phyloP scores from a whole-genome alignment of 2,888 invertebrate species.

The Pyrgus malvae region DNA sequence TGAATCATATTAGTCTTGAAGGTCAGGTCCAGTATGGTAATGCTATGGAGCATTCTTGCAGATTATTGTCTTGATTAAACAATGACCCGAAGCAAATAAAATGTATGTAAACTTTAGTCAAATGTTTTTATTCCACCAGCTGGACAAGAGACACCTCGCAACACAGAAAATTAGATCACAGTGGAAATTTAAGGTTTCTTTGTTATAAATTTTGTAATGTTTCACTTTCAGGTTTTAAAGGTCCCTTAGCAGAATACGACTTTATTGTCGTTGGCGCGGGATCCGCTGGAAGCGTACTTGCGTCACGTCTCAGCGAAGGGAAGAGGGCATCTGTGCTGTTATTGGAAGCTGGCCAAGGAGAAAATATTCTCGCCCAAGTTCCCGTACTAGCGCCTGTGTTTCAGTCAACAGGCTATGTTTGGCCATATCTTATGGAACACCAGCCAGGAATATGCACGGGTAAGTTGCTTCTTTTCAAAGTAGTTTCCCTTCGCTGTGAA shows the following conservation, averaged over 20 bases:
- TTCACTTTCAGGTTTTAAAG: slow-evolving; percentile 55
- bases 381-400: slow-evolving; percentile 69
- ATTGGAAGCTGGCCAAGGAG: slow-evolving; percentile 74
- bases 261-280: slow-evolving; percentile 81
- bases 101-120: too few species aligned
- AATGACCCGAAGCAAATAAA: too few species aligned
- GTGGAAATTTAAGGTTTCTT: background rate
- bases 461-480: slow-evolving; percentile 31
- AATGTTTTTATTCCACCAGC: too few species aligned
- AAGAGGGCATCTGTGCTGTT: slow-evolving; percentile 68
- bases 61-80: too few species aligned
- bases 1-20: too few species aligned
- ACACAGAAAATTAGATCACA: too few species aligned
- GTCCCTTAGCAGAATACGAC: slow-evolving; percentile 64
- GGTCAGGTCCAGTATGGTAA: too few species aligned
- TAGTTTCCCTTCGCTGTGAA: too few species aligned
- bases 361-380: slow-evolving; percentile 64
- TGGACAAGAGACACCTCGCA: too few species aligned
- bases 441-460: slow-evolving; percentile 78
- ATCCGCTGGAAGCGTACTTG: slow-evolving; percentile 78
- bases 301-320: slow-evolving; percentile 73
- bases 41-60: too few species aligned
- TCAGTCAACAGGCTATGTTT: slow-evolving; percentile 67
- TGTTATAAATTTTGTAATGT: background rate
- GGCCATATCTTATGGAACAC: slow-evolving; percentile 80